Evolutionary conservation across 2,113 vertebrate species (phyloP), one percentile per base, ranked within the genome.

Genomic region (Toxotes jaculatrix): DNA sequence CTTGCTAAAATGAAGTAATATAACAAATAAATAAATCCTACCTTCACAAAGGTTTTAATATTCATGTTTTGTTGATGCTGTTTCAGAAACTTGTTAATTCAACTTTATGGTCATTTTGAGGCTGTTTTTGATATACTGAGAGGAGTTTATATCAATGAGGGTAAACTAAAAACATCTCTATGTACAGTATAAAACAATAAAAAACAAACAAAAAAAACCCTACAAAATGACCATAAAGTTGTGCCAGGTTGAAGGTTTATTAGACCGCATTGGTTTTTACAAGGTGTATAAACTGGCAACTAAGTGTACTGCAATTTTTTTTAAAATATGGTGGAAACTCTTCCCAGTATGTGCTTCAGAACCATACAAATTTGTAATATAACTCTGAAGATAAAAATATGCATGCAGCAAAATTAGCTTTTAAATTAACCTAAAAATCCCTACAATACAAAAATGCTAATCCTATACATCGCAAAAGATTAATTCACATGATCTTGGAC

Each of bases 281-380:
- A n/a, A 10, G 17, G 21, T 57, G n/a, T 27, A 64, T 16, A 60
- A 57, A 67, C 67, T 65, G 59, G 75, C n/a, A 9, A 61, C 42
- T 59, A 69, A 69, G 34, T 62, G 74, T 42, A 7, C 49, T 17
- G 5, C 59, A 27, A n/a, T n/a, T 64, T 69, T 40, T 42, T 55
- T 49, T 42, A 67, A 21, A 42, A 61, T 45, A 27, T n/a, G 1
- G 19, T 4, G 34, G 12, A n/a, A 31, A 19, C 5, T 21, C 40
- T 38, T 53, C 7, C 34, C 2, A 70, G 14, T 31, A 42, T 57
- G 45, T 43, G 66, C 34, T 56, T 53, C 21, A 36, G 12, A 73
- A 57, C 8, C 21, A 72, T 42, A 16, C n/a, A 47, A 55, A 36
- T 10, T 49, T 8, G 42, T 10, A 38, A 4, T 2, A 6, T 12